phyloP scores from a whole-genome alignment of 2,888 invertebrate species.

The Pseudococcus viburni region DNA sequence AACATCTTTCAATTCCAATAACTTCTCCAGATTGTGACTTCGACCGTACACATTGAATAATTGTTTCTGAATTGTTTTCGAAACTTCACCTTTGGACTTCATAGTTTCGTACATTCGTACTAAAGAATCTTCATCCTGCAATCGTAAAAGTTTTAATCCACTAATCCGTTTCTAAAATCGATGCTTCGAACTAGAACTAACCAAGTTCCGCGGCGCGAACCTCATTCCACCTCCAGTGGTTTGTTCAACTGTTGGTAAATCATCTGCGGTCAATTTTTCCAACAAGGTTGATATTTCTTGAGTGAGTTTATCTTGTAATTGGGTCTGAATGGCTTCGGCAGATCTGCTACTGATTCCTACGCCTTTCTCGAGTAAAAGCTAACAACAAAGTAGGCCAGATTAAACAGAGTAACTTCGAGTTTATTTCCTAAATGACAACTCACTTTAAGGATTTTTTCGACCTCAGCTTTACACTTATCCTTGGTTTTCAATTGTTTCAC shows the following conservation, averaged over 20 bases:
- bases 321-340: constrained; percentile 78
- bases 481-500: constrained; percentile 72
- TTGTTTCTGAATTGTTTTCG: constrained; percentile 76
- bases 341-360: constrained; percentile 77
- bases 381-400: constrained; percentile 70
- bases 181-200: constrained; percentile 10
- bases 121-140: constrained; percentile 74
- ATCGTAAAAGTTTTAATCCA: constrained; percentile 21
- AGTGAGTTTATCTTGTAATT: constrained; percentile 77
- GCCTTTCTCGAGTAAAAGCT: constrained; percentile 74
- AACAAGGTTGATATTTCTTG: constrained; percentile 77
- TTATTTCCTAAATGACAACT: background rate
- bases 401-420: background rate
- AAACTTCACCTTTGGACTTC: constrained; percentile 75
- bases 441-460: constrained; percentile 60
- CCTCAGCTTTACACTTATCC: constrained; percentile 72
- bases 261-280: constrained; percentile 78
- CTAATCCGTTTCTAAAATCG: background rate
- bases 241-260: constrained; percentile 73
- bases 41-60: constrained; percentile 77
- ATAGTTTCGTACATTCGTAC: constrained; percentile 73
- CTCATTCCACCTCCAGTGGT: background rate
- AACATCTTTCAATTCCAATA: constrained; percentile 73
- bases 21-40: constrained; percentile 77
- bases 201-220: background rate